These are phyloP conservation scores for Leptopterna dolabrata DNA, from an alignment of 2,888 invertebrate species.

Conservation along the genomic window DNA sequence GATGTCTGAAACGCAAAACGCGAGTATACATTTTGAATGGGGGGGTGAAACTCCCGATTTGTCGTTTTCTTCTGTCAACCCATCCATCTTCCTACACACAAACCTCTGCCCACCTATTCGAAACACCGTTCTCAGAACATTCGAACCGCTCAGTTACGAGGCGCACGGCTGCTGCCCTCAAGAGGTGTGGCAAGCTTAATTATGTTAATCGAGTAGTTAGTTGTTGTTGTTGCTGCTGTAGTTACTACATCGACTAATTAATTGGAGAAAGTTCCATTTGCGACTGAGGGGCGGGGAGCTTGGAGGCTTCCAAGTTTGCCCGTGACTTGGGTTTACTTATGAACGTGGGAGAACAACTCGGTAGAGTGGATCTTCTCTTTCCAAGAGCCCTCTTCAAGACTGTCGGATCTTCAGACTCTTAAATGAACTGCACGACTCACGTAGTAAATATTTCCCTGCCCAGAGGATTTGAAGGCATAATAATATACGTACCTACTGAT, in stretches of 20 bases:
- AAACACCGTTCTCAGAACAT: background rate
- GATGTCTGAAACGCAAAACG: too few species aligned
- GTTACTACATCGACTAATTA: constrained; percentile 38
- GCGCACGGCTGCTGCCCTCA: background rate
- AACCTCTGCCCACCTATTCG: too few species aligned
- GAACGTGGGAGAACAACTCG: constrained; percentile 16
- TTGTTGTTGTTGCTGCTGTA: constrained; percentile 40
- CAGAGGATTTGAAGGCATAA: too few species aligned
- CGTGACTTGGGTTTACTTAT: constrained; percentile 49
- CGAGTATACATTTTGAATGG: too few species aligned
- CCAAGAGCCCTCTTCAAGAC: background rate
- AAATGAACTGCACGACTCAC: background rate
- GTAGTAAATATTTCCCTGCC: background rate
- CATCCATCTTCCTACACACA: too few species aligned
- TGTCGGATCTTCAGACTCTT: background rate
- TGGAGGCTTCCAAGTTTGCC: constrained; percentile 24
- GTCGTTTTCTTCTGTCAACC: too few species aligned
- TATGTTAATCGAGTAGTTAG: constrained; percentile 51
- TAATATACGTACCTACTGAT: too few species aligned
- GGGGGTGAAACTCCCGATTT: too few species aligned
- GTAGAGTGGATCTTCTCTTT: background rate
- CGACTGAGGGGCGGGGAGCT: background rate
- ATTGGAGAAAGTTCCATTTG: constrained; percentile 48
- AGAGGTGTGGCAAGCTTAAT: constrained; percentile 45
- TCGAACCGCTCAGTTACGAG: background rate